Percentiles rank a stretch among this genome's conserved stretches.
These are phyloP conservation scores for Muscicapa striata DNA, from an alignment of 2,797 vertebrate genomes.

Conservation along the genomic window DNA sequence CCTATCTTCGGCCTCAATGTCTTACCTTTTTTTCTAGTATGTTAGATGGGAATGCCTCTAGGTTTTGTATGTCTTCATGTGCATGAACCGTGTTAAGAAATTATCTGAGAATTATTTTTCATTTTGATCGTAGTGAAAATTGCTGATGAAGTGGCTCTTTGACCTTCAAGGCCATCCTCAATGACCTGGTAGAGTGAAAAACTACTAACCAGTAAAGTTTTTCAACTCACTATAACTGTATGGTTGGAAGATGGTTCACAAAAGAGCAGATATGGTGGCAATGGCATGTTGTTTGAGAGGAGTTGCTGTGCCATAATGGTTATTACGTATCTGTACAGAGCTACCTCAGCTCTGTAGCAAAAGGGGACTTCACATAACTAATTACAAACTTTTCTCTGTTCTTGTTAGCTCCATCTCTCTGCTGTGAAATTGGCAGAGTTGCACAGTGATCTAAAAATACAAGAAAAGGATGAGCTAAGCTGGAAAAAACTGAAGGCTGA, in stretches of 20 bases:
- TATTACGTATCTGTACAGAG: accelerated
- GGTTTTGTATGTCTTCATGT: neutral
- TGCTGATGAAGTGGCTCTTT: neutral
- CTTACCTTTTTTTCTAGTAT: neutral
- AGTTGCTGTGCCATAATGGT: neutral
- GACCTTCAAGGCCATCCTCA: neutral
- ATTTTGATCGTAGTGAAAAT: neutral
- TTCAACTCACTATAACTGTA: accelerated
- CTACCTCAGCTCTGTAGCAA: neutral
- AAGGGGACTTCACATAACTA: neutral
- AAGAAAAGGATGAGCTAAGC: constrained; percentile 93
- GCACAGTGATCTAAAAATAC: constrained; percentile 94
- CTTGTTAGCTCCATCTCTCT: constrained; percentile 84
- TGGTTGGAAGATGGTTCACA: neutral
- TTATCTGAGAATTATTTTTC: neutral
- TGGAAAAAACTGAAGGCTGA: constrained; percentile 95
- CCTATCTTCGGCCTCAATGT: neutral
- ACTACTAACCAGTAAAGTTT: neutral
- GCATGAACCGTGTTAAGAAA: neutral
- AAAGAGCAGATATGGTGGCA: neutral
- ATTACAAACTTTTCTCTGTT: neutral
- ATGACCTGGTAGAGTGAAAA: neutral
- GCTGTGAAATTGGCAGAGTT: constrained; percentile 89
- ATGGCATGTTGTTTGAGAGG: neutral
- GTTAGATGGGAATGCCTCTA: neutral